Base-by-base conservation (phyloP, 2,888 invertebrate genomes). In the Mythimna albipuncta region DNA sequence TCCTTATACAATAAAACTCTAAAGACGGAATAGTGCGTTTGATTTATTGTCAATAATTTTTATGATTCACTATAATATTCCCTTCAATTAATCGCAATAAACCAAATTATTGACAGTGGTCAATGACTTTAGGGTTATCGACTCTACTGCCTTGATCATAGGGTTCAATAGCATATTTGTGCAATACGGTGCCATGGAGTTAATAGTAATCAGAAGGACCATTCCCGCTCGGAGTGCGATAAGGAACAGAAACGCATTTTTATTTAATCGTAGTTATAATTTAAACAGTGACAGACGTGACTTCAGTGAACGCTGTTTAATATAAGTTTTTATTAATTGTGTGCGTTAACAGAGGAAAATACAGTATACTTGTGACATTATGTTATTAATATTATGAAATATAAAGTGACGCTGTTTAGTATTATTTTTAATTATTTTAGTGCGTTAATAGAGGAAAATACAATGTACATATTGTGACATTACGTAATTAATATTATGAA, bases 91-190 rank as follows among this genome's bases (percentile, higher is more conserved):
- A 52, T 61, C 61, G 67, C 16, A 70, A 75, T 83, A 61, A 68
- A 75, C 38, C 55, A 0, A 10, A 41, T 77, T 81, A 85, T 73
- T 77, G 79, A 72, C 81, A 69, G 35, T 73, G 73, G 84, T 77
- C 83, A 72, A 74, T 72, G 80, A 75, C 75, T 65, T 62, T 66
- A 63, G 63, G 55, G 76, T 72, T 87, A 82, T 87, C 86, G 80
- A 81, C 81, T 79, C 75, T 85, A 88, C 76, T 83, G 77, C 79
- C 72, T 79, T 67, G 70, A 69, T 32, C 50, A 84, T 86, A 86
- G 44, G 81, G 85, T 85, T 88, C 85, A 81, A 79, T 87, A 82
- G 79, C 87, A 82, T 63, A 16, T 11, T 64, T 69, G 65, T 64
- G 72, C 69, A 79, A 69, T 62, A 67, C 19, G 2, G 9, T 11